Conservation (phyloP, 2,113 vertebrate genomes). For the Takifugu flavidus region DNA sequence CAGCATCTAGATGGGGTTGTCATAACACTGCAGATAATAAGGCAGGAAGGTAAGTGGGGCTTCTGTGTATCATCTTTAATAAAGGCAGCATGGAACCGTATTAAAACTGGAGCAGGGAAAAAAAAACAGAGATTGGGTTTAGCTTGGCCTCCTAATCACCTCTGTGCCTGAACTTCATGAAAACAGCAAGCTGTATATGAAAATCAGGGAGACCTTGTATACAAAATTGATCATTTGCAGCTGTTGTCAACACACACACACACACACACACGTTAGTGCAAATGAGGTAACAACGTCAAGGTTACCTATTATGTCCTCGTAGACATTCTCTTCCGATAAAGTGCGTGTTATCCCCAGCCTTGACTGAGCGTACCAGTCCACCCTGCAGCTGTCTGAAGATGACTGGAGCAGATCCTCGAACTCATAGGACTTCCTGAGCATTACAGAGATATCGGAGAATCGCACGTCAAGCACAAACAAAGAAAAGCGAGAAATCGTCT, state of each 20-base stretch:
- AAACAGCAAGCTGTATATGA: constrained; percentile 3
- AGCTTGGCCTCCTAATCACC: constrained; percentile 38
- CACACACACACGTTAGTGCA: not conserved
- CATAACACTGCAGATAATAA: constrained; percentile 61
- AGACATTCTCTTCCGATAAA: constrained; percentile 97
- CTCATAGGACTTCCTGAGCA: constrained; percentile 92
- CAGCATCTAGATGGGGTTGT: constrained; percentile 57
- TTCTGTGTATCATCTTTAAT: constrained; percentile 51
- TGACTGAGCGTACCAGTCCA: constrained; percentile 92
- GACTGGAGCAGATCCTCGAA: constrained; percentile 94
- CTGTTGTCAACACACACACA: not conserved
- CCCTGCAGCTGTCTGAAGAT: constrained; percentile 78
- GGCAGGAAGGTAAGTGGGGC: constrained; percentile 31
- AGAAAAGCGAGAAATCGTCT: constrained; percentile 12
- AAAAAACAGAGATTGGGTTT: constrained; percentile 18
- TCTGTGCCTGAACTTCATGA: constrained; percentile 22
- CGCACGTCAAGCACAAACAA: constrained; percentile 3
- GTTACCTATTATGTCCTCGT: constrained; percentile 96
- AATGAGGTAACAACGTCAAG: too few species aligned
- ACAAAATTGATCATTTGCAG: not conserved
- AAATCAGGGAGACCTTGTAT: not conserved
- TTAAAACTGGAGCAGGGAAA: constrained; percentile 47
- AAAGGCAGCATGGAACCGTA: constrained; percentile 51
- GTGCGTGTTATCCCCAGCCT: constrained; percentile 90
- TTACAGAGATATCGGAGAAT: constrained; percentile 17